Evolutionary conservation across 1,140 invertebrate genomes (phyloP).

Genomic region (Grapholita molesta): DNA sequence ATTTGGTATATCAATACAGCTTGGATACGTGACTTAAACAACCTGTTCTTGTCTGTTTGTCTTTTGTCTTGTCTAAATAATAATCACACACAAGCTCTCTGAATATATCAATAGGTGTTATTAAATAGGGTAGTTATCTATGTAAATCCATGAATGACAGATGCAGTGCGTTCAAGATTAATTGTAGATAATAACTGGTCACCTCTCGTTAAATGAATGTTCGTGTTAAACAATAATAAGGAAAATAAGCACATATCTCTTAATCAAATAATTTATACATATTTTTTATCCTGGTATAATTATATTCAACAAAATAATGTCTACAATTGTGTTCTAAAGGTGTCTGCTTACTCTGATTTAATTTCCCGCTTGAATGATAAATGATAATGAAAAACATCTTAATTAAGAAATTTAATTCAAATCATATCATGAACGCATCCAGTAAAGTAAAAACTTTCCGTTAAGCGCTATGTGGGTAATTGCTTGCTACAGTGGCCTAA

Average conservation of each 20-base stretch:
- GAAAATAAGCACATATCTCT: not conserved
- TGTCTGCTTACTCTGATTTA: too few relatives aligned
- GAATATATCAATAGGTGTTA: not conserved
- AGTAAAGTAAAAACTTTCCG: too few relatives aligned
- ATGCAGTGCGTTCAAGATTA: not conserved
- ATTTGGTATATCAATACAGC: constrained; percentile 44
- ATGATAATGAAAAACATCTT: too few relatives aligned
- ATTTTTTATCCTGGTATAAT: too few relatives aligned
- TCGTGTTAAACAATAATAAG: not conserved
- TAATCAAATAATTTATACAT: not conserved
- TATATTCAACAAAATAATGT: not conserved
- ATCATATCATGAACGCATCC: too few relatives aligned
- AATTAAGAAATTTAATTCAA: too few relatives aligned
- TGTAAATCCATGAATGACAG: not conserved
- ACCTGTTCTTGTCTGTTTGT: not conserved
- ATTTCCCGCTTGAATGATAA: too few relatives aligned
- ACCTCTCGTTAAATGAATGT: not conserved
- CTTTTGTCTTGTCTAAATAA: not conserved
- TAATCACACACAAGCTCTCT: not conserved
- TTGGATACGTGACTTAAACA: constrained; percentile 36
- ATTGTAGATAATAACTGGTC: not conserved
- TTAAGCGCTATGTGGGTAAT: too few relatives aligned
- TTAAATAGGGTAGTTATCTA: not conserved
- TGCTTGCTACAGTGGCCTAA: too few relatives aligned
- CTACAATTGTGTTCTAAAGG: too few relatives aligned